A percentile compares a stretch with the other conserved stretches of the same genome.
These are phyloP conservation scores for Corythornis cristatus DNA, from an alignment of 2,113 vertebrate genomes.

Conservation along the genomic window DNA sequence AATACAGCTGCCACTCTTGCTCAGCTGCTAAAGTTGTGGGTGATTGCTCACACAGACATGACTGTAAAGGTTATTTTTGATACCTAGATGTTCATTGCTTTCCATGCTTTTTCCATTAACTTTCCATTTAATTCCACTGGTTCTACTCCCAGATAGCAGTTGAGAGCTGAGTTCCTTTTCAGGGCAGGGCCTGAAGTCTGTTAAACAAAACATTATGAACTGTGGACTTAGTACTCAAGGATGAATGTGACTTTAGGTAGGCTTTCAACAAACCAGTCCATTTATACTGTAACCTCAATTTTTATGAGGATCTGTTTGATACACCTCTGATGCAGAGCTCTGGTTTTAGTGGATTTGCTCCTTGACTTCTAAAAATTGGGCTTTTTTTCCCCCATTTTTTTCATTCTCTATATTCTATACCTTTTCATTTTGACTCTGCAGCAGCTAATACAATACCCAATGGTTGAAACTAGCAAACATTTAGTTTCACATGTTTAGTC, in stretches of 20 bases:
- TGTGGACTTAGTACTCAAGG: neutral
- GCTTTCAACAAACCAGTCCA: neutral
- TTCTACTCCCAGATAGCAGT: neutral
- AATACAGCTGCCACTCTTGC: neutral
- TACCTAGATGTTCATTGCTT: neutral
- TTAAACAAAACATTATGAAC: neutral
- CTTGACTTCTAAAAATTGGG: neutral
- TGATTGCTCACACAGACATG: neutral
- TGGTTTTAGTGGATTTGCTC: neutral
- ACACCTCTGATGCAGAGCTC: neutral
- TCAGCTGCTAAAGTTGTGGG: neutral
- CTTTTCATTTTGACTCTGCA: neutral
- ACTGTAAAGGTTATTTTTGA: neutral
- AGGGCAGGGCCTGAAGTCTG: neutral
- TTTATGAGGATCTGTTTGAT: neutral
- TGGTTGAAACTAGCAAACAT: neutral
- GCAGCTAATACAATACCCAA: neutral
- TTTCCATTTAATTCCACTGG: neutral
- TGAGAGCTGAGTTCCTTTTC: neutral
- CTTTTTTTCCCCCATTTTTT: neutral
- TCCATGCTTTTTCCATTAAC: neutral
- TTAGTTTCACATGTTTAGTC: neutral
- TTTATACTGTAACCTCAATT: neutral
- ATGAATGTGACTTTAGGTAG: neutral
- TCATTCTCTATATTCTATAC: neutral